Percentiles rank a stretch among this genome's conserved stretches.
phyloP scores from a whole-genome alignment of 1,140 invertebrate species.

The Macrobrachium nipponense region DNA sequence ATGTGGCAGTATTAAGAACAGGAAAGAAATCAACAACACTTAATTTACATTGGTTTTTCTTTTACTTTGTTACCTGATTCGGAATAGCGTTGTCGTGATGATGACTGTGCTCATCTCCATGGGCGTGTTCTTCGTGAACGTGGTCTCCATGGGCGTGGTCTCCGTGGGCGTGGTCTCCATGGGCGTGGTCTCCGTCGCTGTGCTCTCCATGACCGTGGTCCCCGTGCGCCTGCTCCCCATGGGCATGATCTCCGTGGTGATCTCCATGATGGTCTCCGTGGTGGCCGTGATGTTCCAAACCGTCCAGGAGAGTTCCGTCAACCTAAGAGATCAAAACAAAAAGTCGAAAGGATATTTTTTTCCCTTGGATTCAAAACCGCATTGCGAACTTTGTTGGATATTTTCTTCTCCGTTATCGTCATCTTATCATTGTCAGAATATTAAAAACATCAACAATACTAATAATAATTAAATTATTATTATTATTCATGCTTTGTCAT shows the following conservation, averaged over 20 bases:
- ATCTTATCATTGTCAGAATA: too few relatives aligned
- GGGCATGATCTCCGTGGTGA: neutral
- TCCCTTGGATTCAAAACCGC: neutral
- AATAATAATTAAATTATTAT: too few relatives aligned
- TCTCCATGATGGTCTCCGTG: constrained; percentile 1
- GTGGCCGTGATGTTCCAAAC: constrained; percentile 3
- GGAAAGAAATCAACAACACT: too few relatives aligned
- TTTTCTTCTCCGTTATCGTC: too few relatives aligned
- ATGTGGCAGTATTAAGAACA: too few relatives aligned
- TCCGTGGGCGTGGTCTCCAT: neutral
- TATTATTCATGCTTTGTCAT: too few relatives aligned
- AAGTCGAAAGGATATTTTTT: neutral
- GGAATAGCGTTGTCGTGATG: neutral
- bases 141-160: neutral
- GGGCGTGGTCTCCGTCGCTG: neutral
- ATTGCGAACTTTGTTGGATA: too few relatives aligned
- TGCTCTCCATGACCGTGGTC: constrained; percentile 5
- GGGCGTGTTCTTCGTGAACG: neutral
- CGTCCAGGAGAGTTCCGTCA: neutral
- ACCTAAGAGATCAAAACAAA: neutral
- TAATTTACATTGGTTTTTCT: too few relatives aligned
- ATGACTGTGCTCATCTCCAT: neutral
- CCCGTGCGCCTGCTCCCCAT: neutral
- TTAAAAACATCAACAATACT: too few relatives aligned
- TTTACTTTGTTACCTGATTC: neutral